Base-by-base conservation (phyloP, 2,113 vertebrate genomes). In the Murina feae region DNA sequence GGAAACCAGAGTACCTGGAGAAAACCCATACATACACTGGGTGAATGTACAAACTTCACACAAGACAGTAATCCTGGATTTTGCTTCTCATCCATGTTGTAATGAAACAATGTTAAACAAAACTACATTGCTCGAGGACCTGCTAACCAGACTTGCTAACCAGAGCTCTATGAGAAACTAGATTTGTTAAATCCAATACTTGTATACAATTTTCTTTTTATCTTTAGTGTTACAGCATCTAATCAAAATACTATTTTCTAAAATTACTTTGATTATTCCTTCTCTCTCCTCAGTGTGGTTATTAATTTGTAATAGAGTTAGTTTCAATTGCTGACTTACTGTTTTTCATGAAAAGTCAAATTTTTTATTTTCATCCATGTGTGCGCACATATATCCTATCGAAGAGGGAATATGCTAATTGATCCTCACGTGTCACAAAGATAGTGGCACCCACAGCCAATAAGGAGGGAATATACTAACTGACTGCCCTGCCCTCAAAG, bases 261-360 rank as follows among this genome's bases (percentile, higher is more conserved):
- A 82, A 58, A 42, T 76, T 30, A 72, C 9, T 74, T 39, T 28
- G 10, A 80, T 28, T 71, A 79, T 79, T 39, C 60, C 37, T 75
- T 76, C 78, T 47, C 75, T n/a, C 44, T 35, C 58, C 53, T 94
- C 28, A 32, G 42, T 69, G 37, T 76, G 68, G 10, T 47, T 82
- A 53, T n/a, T 89, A 47, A 69, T 66, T 37, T 79, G 23, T 60
- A 63, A 90, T 23, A 82, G n/a, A n/a, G n/a, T n/a, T 51, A 72
- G 17, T 23, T 72, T 86, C 32, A 72, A 58, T 55, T 91, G 35
- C 12, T 96, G 72, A 44, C 37, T 88, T 76, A 84, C 4, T 53
- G 21, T 81, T 91, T 84, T 49, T 80, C 25, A 65, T 53, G 63
- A 82, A 81, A 91, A 94, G 51, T 47, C 58, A 95, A 90, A 14